These are phyloP conservation scores for Deroplatys truncata DNA, from an alignment of 2,888 invertebrate genomes.

Conservation along the genomic window DNA sequence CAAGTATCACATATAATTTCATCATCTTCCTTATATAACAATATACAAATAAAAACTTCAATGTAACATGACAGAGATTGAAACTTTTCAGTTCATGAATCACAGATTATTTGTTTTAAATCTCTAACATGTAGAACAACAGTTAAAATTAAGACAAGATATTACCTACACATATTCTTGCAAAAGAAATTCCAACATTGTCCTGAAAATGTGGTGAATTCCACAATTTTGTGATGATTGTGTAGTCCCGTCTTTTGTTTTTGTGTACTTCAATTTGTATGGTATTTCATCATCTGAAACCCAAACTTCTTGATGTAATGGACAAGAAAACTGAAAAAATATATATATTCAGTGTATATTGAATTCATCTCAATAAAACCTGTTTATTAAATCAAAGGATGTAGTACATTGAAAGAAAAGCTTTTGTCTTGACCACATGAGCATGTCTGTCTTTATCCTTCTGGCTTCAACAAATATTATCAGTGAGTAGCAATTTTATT, in stretches of 20 bases:
- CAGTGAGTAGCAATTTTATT: not conserved
- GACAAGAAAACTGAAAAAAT: not conserved
- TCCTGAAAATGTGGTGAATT: not conserved
- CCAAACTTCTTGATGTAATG: not conserved
- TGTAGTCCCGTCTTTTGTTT: not conserved
- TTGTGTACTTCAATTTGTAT: not conserved
- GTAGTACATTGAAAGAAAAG: not conserved
- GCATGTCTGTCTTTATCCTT: not conserved
- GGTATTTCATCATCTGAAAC: not conserved
- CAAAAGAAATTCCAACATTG: not conserved
- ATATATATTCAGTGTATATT: not conserved
- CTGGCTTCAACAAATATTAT: not conserved
- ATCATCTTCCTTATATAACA: not conserved
- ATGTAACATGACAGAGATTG: not conserved
- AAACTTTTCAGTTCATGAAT: not conserved
- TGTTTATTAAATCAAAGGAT: slow-evolving; percentile 4
- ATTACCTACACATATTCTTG: not conserved
- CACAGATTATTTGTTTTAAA: not conserved
- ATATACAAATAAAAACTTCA: not conserved
- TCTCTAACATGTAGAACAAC: not conserved
- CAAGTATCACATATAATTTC: not conserved
- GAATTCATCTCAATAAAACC: slow-evolving; percentile 7
- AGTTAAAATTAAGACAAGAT: not conserved
- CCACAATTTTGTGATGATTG: not conserved
- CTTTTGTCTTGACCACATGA: not conserved